These are phyloP conservation scores for Cydia splendana DNA, from an alignment of 1,140 invertebrate species.

Conservation along the genomic window DNA sequence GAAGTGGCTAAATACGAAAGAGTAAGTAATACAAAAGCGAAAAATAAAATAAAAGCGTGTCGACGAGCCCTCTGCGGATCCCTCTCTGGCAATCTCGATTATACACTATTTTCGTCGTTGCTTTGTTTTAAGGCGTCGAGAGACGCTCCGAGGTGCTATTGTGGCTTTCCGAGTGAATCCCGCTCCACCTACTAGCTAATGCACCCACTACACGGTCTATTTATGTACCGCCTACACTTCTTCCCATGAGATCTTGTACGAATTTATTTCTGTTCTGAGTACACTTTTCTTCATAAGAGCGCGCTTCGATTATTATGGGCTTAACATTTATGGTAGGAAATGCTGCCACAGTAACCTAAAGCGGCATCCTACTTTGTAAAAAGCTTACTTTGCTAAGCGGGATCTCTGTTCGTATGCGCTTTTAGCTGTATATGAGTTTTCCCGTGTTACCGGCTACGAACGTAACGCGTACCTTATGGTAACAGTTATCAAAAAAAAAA, in stretches of 20 bases:
- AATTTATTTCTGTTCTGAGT: background rate
- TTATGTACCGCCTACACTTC: constrained; percentile 23
- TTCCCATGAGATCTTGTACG: constrained; percentile 7
- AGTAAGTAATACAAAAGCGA: background rate
- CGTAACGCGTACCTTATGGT: no score
- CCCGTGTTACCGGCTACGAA: no score
- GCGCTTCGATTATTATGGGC: background rate
- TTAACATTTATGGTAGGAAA: background rate
- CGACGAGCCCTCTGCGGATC: constrained; percentile 6
- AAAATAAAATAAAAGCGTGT: constrained; percentile 1
- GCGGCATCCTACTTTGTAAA: no score
- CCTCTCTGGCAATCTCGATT: constrained; percentile 20
- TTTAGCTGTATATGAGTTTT: no score
- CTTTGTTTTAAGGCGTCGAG: constrained; percentile 30
- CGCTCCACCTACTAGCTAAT: background rate
- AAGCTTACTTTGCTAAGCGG: no score
- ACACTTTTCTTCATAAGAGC: background rate
- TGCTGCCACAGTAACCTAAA: no score
- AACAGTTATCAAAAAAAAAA: no score
- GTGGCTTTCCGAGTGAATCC: constrained; percentile 25
- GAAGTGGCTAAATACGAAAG: background rate
- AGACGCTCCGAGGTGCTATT: constrained; percentile 18
- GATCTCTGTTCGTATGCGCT: no score
- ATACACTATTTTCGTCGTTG: constrained; percentile 29
- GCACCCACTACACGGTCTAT: constrained; percentile 24